Conservation (phyloP, 2,888 invertebrate species). For the Leucophora obtusa region DNA sequence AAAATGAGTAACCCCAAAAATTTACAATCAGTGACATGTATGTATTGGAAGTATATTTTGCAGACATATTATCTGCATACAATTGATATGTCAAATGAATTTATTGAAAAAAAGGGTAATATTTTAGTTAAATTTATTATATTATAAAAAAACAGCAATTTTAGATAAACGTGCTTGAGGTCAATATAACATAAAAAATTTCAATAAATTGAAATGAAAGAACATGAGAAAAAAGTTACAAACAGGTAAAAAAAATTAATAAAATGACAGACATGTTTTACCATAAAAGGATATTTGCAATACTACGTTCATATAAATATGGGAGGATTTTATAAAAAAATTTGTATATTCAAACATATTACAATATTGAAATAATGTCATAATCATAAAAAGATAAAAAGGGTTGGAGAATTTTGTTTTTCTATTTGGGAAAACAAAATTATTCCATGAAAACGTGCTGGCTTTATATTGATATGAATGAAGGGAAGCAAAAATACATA, state of each 20-base stretch:
- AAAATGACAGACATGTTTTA: conserved; percentile 50
- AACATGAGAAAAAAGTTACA: conserved; percentile 21
- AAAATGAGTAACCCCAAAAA: no score
- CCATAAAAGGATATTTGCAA: conserved; percentile 27
- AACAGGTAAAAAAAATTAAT: conserved; percentile 26
- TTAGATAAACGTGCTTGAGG: conserved; percentile 58
- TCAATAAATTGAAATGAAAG: conserved; percentile 48
- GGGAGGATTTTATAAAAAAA: conserved; percentile 29
- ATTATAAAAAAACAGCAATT: conserved; percentile 50
- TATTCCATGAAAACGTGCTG: conserved; percentile 1
- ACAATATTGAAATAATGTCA: conserved; percentile 57
- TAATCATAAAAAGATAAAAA: conserved; percentile 58
- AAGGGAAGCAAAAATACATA: conserved; percentile 25
- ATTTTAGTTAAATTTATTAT: conserved; percentile 52
- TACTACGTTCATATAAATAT: conserved; percentile 18
- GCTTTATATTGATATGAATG: conserved; percentile 24
- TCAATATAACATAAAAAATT: conserved; percentile 45
- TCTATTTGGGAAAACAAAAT: background rate
- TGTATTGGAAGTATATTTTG: background rate
- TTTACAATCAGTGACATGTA: no score
- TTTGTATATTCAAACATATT: conserved; percentile 34
- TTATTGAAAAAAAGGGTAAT: conserved; percentile 32
- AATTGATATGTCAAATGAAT: conserved; percentile 38
- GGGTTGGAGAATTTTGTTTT: conserved; percentile 31
- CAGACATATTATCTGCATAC: conserved; percentile 33